phyloP scores from a whole-genome alignment of 1,140 invertebrate genomes.

The Vanessa tameamea region DNA sequence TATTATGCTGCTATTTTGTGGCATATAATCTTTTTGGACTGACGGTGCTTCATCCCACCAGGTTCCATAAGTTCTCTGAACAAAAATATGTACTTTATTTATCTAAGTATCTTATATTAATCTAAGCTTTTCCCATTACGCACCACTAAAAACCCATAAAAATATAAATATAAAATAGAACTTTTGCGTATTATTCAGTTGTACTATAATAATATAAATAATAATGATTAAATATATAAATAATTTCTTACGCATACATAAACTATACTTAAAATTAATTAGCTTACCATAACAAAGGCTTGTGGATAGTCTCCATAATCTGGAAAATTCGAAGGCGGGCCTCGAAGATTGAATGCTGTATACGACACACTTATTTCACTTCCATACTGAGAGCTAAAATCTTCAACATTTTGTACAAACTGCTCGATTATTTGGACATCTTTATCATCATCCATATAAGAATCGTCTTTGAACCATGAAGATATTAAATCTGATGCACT shows the following conservation, averaged over 20 bases:
- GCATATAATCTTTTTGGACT: constrained; percentile 85
- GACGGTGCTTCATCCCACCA: constrained; percentile 93
- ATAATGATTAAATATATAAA: background rate
- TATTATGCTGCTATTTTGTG: constrained; percentile 85
- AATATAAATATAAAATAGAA: constrained; percentile 8
- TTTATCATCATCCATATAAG: constrained; percentile 51
- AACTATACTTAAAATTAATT: constrained; percentile 6
- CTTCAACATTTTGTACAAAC: constrained; percentile 83
- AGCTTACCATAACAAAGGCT: constrained; percentile 91
- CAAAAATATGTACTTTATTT: constrained; percentile 28
- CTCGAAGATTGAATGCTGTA: constrained; percentile 91
- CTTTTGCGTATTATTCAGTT: background rate
- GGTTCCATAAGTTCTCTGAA: constrained; percentile 91
- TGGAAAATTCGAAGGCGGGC: constrained; percentile 91
- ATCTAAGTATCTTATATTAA: background rate
- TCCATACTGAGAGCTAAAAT: constrained; percentile 95
- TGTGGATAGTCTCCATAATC: constrained; percentile 94
- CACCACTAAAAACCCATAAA: background rate
- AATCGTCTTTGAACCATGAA: constrained; percentile 64
- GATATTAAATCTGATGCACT: constrained; percentile 70
- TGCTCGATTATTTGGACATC: constrained; percentile 69
- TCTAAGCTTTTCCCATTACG: too few species aligned
- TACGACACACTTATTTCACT: constrained; percentile 93
- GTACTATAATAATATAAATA: constrained; percentile 1
- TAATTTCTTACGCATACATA: background rate